These are phyloP conservation scores for Leptopilina myrica DNA, from an alignment of 2,888 invertebrate genomes.

Conservation along the genomic window DNA sequence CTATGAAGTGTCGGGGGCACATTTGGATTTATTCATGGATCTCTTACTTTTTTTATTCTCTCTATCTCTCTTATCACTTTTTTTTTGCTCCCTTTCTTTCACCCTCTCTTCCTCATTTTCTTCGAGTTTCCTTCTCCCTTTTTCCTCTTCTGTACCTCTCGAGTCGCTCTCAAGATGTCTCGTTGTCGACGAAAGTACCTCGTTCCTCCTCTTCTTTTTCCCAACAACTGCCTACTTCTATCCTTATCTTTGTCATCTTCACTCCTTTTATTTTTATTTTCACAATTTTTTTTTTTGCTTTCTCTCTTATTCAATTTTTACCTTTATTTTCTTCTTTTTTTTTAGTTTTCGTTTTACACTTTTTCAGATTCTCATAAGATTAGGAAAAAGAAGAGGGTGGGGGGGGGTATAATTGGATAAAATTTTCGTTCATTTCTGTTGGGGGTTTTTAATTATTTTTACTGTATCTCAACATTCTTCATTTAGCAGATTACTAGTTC, in stretches of 20 bases:
- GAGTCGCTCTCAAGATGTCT: slow-evolving; percentile 46
- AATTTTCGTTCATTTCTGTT: too few relatives aligned
- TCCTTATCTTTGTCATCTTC: slow-evolving; percentile 42
- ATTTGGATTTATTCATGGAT: slow-evolving; percentile 57
- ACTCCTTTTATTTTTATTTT: slow-evolving; percentile 43
- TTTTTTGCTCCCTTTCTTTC: slow-evolving; percentile 16
- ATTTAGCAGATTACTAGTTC: too few relatives aligned
- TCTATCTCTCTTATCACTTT: background rate
- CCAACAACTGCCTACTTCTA: slow-evolving; percentile 38
- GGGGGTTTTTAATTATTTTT: too few relatives aligned
- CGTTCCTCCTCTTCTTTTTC: slow-evolving; percentile 45
- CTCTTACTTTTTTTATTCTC: background rate
- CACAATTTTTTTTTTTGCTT: slow-evolving; percentile 43
- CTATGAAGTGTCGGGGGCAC: slow-evolving; percentile 48
- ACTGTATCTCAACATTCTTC: too few relatives aligned
- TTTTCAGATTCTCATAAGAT: background rate
- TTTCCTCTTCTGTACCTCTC: slow-evolving; percentile 42
- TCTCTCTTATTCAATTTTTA: background rate
- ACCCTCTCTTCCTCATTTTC: slow-evolving; percentile 25
- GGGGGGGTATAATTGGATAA: background rate
- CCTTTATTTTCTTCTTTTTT: background rate
- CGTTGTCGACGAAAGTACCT: slow-evolving; percentile 46
- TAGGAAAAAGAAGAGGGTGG: too few relatives aligned
- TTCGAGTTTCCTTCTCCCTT: slow-evolving; percentile 16
- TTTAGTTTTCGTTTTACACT: background rate